Evolutionary conservation across 30 jellyfish, hydroid and myxozoan species (phyloP).

Genomic region (Hydra vulgaris): DNA sequence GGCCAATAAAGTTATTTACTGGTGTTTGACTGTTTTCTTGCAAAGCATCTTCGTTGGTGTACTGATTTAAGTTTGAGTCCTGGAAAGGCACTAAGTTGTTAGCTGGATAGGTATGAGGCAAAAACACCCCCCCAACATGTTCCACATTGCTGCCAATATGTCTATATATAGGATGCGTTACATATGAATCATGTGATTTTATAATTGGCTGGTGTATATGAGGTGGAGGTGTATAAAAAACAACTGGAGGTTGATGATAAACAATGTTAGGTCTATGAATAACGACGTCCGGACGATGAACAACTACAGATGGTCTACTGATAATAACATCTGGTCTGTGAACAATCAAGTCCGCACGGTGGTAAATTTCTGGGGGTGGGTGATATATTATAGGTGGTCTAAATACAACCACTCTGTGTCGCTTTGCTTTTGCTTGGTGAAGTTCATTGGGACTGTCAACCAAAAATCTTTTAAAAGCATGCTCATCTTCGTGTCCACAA

Average conservation of each 20-base stretch:
- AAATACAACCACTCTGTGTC: slow-evolving; percentile 77
- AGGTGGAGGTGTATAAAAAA: slow-evolving; percentile 93
- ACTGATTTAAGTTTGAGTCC: neutral
- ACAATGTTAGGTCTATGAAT: slow-evolving; percentile 95
- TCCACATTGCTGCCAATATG: slow-evolving; percentile 77
- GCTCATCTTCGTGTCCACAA: slow-evolving; percentile 65
- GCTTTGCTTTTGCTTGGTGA: slow-evolving; percentile 39
- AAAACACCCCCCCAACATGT: slow-evolving; percentile 61
- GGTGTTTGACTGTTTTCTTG: neutral
- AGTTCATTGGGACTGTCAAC: slow-evolving; percentile 32
- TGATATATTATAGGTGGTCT: slow-evolving; percentile 90
- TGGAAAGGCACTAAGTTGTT: slow-evolving; percentile 2
- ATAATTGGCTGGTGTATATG: slow-evolving; percentile 71
- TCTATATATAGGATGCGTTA: slow-evolving; percentile 55
- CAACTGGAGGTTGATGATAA: slow-evolving; percentile 98
- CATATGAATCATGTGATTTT: slow-evolving; percentile 72
- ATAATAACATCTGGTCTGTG: slow-evolving; percentile 97
- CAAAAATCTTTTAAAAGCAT: slow-evolving; percentile 41
- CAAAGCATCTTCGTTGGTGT: neutral
- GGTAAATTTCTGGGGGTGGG: slow-evolving; percentile 89
- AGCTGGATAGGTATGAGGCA: neutral
- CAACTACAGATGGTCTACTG: slow-evolving; percentile 85
- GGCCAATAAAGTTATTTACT: neutral
- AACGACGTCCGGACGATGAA: slow-evolving; percentile 89
- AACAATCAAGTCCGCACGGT: slow-evolving; percentile 85